A percentile compares a stretch with the other conserved stretches of the same genome.
Evolutionary conservation across 2,797 vertebrate species (phyloP).

Genomic region (Hydrophis major): DNA sequence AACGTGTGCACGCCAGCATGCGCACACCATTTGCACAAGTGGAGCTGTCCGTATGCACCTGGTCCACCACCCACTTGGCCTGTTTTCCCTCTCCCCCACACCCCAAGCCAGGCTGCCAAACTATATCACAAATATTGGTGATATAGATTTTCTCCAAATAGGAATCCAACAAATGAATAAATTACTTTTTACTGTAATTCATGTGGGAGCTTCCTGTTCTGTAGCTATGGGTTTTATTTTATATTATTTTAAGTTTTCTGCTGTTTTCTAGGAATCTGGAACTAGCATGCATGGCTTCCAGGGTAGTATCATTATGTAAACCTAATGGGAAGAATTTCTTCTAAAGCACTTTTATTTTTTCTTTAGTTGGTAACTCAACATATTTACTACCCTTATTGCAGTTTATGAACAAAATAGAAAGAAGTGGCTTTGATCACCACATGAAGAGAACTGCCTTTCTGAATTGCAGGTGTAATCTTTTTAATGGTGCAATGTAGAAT

Average conservation of each 20-base stretch:
- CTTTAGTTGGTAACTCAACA: not conserved
- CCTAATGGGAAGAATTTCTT: not conserved
- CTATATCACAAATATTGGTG: no score
- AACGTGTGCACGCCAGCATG: no score
- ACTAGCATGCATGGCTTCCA: not conserved
- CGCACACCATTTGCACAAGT: no score
- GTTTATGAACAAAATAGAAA: not conserved
- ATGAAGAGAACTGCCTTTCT: not conserved
- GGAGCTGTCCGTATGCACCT: not conserved
- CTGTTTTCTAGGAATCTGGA: not conserved
- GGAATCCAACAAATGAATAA: no score
- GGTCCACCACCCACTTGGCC: not conserved
- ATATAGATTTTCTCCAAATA: not conserved
- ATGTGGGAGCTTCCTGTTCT: no score
- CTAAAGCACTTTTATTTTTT: not conserved
- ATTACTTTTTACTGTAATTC: not conserved
- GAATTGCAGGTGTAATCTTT: not conserved
- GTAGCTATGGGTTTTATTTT: no score
- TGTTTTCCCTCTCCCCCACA: fast-evolving
- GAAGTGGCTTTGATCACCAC: not conserved
- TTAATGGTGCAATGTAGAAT: not conserved
- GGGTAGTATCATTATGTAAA: not conserved
- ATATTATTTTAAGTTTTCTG: not conserved
- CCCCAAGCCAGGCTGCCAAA: not conserved
- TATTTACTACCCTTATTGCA: not conserved